Percentiles rank a stretch among this genome's conserved stretches.
These are phyloP conservation scores for Eclectus roratus DNA, from an alignment of 2,113 vertebrate species.

Conservation along the genomic window DNA sequence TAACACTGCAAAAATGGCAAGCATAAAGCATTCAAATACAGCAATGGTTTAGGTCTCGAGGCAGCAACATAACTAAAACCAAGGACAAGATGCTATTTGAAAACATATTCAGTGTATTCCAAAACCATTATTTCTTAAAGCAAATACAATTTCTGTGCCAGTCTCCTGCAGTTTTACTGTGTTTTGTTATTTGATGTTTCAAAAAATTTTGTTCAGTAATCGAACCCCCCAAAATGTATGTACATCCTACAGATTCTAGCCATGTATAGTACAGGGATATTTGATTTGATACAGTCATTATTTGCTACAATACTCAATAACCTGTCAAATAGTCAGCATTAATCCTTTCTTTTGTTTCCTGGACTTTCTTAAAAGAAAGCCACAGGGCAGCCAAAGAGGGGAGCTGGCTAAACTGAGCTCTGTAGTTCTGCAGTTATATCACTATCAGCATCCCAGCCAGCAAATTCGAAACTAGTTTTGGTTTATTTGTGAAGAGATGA, in stretches of 20 bases:
- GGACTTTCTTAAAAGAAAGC: not conserved
- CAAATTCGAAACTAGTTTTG: accelerated
- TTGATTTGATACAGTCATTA: not conserved
- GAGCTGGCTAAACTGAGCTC: not conserved
- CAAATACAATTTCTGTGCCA: not conserved
- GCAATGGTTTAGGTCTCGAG: not conserved
- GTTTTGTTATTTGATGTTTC: not conserved
- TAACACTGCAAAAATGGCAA: not conserved
- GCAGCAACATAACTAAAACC: not conserved
- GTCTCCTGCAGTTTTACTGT: not conserved
- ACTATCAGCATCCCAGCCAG: not conserved
- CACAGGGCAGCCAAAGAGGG: not conserved
- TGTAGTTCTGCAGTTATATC: not conserved
- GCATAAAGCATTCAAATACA: not conserved
- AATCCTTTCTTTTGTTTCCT: not conserved
- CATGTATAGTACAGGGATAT: not conserved
- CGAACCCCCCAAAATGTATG: accelerated
- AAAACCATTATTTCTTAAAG: not conserved
- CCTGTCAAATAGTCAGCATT: not conserved
- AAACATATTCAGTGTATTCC: not conserved
- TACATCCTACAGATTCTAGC: not conserved
- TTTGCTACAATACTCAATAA: not conserved
- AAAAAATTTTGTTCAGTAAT: not conserved
- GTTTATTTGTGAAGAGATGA: not conserved
- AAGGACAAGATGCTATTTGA: not conserved